Evolutionary conservation across 2,888 invertebrate species (phyloP).

Genomic region (Standfussiana lucernea): DNA sequence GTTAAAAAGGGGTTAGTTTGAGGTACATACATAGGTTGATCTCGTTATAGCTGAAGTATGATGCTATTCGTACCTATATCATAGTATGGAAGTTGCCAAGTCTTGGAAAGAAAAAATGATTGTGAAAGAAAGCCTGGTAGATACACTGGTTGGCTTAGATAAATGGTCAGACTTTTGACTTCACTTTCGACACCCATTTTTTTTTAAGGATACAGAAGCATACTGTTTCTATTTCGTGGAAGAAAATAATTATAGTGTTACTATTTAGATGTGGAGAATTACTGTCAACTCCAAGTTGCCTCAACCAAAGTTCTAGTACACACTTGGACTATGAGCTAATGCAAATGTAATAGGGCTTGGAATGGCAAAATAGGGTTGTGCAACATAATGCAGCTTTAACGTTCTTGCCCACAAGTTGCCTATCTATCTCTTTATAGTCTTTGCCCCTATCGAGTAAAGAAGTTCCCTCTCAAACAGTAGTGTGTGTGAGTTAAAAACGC

Average conservation of each 20-base stretch:
- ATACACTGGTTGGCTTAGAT: background rate
- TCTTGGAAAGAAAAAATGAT: no score
- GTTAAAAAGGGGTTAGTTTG: background rate
- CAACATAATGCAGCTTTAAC: background rate
- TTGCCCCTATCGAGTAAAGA: slow-evolving; percentile 67
- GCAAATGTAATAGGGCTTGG: background rate
- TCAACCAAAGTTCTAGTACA: background rate
- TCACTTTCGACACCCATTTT: no score
- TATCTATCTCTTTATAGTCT: slow-evolving; percentile 13
- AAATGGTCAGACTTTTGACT: background rate
- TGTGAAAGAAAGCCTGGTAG: no score
- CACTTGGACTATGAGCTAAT: background rate
- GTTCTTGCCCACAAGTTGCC: background rate
- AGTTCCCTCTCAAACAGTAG: slow-evolving; percentile 68
- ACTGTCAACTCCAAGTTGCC: no score
- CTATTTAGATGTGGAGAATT: no score
- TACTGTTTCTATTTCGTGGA: no score
- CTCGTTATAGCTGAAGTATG: background rate
- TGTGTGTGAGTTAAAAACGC: slow-evolving; percentile 78
- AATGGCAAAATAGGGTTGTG: background rate
- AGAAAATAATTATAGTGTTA: no score
- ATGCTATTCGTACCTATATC: background rate
- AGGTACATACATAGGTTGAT: background rate
- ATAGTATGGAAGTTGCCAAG: background rate
- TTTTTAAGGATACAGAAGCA: no score